Evolutionary conservation across 2,888 invertebrate species (phyloP), one percentile per base, ranked within the genome.

Genomic region (Mayetiola destructor): DNA sequence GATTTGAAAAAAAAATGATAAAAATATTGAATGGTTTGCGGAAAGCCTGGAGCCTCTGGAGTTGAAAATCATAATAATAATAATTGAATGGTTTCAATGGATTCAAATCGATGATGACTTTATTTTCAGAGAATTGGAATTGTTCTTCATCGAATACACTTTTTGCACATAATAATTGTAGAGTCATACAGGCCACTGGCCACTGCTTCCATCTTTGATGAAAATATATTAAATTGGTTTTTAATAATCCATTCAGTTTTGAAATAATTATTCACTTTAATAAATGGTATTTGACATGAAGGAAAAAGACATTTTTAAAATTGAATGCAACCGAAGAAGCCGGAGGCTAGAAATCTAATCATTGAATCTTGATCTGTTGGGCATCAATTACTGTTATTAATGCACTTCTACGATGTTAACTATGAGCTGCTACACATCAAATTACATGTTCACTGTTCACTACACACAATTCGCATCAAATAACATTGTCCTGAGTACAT

Each of bases 361-460:
- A 27, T 16, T 8, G 23, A 23, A 48, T 48, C 48, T 48, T 48
- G 48, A 48, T 48, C 48, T 48, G 27, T 48, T 48, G 23, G n/a
- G 48, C 27, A 48, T 48, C 48, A 48, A 48, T 48, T 27, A 48
- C 48, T 27, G 27, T 48, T 48, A 48, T 48, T 48, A 48, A 16
- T 48, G 48, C 48, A 48, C 29, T 27, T 5, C n/a, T n/a, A n/a
- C 9, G 27, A 48, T 27, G 27, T 48, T 48, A 27, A 27, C 48
- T 27, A 48, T 23, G 23, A 27, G n/a, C 48, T 48, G 48, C 2
- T 27, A 48, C 16, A 48, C 27, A 48, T 48, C 27, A 48, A 48
- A 48, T 48, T 48, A 48, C 48, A 48, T 48, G 48, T 48, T 27
- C n/a, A n/a, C n/a, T n/a, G n/a, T n/a, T n/a, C n/a, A n/a, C n/a